A percentile compares a stretch with the other conserved stretches of the same genome.
Conservation (phyloP, 1,140 invertebrate genomes). For the Helicoverpa armigera region DNA sequence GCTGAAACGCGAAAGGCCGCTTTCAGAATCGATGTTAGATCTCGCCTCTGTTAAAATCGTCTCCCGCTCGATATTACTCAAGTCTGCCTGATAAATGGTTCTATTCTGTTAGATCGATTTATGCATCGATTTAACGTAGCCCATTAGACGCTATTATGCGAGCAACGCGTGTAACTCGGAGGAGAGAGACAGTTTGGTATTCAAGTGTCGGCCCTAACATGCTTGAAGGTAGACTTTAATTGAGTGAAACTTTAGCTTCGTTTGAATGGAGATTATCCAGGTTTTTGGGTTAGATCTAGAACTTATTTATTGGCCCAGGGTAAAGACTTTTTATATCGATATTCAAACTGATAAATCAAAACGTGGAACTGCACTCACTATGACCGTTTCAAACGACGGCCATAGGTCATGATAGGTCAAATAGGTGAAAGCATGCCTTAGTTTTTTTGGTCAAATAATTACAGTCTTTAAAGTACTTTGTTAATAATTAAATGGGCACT, state of each 20-base stretch:
- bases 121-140: constrained; percentile 63
- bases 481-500: too few species aligned
- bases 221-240: background rate
- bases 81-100: constrained; percentile 63
- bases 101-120: constrained; percentile 66
- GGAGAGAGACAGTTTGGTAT: constrained; percentile 54
- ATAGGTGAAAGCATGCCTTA: background rate
- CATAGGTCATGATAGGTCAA: constrained; percentile 1
- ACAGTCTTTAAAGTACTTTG: background rate
- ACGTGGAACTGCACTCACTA: too few species aligned
- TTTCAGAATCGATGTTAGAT: background rate
- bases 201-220: constrained; percentile 51
- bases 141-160: constrained; percentile 66
- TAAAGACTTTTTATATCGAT: background rate
- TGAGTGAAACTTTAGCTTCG: constrained; percentile 21
- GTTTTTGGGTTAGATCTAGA: background rate
- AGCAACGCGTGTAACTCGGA: constrained; percentile 56
- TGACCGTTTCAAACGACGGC: too few species aligned
- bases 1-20: background rate
- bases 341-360: too few species aligned
- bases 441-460: constrained; percentile 10
- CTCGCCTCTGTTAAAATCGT: constrained; percentile 33
- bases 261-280: constrained; percentile 4
- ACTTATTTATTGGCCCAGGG: background rate
- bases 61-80: constrained; percentile 21